These are phyloP conservation scores for Theodoxus fluviatilis DNA, from an alignment of 2,888 invertebrate genomes.

Conservation along the genomic window DNA sequence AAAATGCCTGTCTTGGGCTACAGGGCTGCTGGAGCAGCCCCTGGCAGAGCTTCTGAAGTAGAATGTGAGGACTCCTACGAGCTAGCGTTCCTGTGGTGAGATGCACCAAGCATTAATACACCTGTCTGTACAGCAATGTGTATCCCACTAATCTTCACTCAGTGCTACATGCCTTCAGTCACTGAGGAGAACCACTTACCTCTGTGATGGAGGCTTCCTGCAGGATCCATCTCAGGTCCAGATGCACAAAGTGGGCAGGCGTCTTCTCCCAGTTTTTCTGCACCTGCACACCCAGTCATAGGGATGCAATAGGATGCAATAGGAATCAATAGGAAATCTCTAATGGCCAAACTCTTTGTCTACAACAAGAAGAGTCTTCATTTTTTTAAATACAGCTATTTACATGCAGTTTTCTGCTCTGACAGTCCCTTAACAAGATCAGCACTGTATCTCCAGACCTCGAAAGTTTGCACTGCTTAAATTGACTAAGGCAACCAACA, in stretches of 20 bases:
- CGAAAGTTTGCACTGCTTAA: too few relatives aligned
- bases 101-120: not conserved
- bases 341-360: not conserved
- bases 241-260: constrained; percentile 79
- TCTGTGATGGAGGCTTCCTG: constrained; percentile 84
- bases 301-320: not conserved
- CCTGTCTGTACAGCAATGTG: not conserved
- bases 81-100: too few relatives aligned
- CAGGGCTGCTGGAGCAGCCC: too few relatives aligned
- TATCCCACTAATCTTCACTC: not conserved
- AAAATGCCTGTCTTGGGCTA: too few relatives aligned
- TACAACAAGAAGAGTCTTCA: too few relatives aligned
- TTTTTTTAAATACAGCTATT: too few relatives aligned
- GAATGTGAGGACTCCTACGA: too few relatives aligned
- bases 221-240: constrained; percentile 84
- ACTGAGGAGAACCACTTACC: constrained; percentile 44
- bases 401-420: too few relatives aligned
- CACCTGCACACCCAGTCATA: constrained; percentile 40
- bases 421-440: too few relatives aligned
- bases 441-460: too few relatives aligned
- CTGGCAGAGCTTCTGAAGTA: too few relatives aligned
- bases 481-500: too few relatives aligned
- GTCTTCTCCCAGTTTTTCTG: constrained; percentile 68
- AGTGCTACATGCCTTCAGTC: not conserved
- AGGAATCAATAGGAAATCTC: not conserved